Base-by-base conservation (phyloP, 2,797 vertebrate genomes). In the Crocidura indochinensis region DNA sequence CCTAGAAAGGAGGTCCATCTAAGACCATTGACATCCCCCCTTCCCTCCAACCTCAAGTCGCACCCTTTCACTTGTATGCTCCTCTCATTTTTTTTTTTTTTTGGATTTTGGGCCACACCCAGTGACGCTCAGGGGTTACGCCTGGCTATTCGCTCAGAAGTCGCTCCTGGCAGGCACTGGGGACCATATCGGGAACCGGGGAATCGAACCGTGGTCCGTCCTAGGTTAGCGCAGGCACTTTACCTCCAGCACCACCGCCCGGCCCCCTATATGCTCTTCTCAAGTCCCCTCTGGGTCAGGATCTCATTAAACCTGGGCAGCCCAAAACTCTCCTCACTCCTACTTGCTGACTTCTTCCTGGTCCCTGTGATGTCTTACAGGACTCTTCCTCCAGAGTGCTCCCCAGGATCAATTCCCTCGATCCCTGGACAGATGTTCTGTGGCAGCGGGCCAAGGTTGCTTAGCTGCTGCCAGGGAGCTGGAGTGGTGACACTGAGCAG, bases 391-490 rank as follows among this genome's bases (percentile, higher is more conserved):
- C 67, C 56, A 83, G n/a, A 82, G 60, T 67, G 38, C 31, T 27
- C 2, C 64, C 78, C 56, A 2, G 8, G 38, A 47, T 20, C 68
- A 11, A 1, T 14, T 10, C 15, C 14, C 62, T 27, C 17, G 17
- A 60, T 60, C 56, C 51, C 19, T 64, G 60, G 64, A 75, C 47
- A 38, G 29, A 29, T 44, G 73, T 47, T 46, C 26, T 38, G 9
- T 0, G 0, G 26, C n/a, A 38, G 31, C 17, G 8, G 65, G 26
- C 26, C 4, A 29, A 0, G 20, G 38, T 8, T 15, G 79, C 69
- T 60, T 8, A 44, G 51, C 53, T 19, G 26, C 27, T 65, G 27
- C 73, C 74, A 15, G 68, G n/a, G 29, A 27, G 11, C 4, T 11
- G 2, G 10, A 5, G 26, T 10, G 56, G 22, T 77, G 64, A 81